Conservation (phyloP, 2,888 invertebrate genomes). For the Monochamus alternatus region DNA sequence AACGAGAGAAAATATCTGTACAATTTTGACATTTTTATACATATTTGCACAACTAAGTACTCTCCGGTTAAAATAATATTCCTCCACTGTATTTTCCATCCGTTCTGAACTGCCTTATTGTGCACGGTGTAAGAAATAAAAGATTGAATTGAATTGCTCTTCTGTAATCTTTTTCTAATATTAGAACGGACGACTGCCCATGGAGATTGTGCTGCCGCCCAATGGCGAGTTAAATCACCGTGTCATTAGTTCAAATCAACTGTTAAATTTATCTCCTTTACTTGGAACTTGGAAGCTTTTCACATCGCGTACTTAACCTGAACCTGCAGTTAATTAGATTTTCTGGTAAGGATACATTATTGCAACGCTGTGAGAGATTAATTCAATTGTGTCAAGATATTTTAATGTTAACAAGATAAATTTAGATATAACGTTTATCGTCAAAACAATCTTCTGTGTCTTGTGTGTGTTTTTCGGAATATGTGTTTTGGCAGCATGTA, state of each 20-base stretch:
- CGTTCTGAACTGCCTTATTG: slow-evolving; percentile 24
- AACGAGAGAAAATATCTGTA: too few species aligned
- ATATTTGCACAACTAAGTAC: slow-evolving; percentile 30
- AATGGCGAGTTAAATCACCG: slow-evolving; percentile 58
- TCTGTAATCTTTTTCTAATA: slow-evolving; percentile 42
- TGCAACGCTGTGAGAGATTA: background rate
- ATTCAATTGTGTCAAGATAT: slow-evolving; percentile 1
- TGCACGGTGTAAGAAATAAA: slow-evolving; percentile 36
- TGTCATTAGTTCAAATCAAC: slow-evolving; percentile 60
- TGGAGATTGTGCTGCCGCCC: slow-evolving; percentile 55
- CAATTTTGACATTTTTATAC: background rate
- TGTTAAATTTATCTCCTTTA: slow-evolving; percentile 56
- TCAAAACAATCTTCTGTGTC: background rate
- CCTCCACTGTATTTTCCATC: slow-evolving; percentile 28
- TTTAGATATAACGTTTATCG: background rate
- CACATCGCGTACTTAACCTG: slow-evolving; percentile 18
- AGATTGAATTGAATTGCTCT: slow-evolving; percentile 31
- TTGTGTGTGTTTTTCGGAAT: too few species aligned
- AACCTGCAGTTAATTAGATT: slow-evolving; percentile 16
- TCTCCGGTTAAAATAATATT: slow-evolving; percentile 26
- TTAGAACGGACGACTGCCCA: slow-evolving; percentile 54
- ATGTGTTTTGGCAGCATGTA: too few species aligned
- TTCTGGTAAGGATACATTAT: background rate
- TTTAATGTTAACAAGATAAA: background rate
- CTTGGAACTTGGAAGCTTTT: slow-evolving; percentile 24